phyloP scores from a whole-genome alignment of 37 sponge, comb jelly and placozoan genomes.

The Beroe forskalii region DNA sequence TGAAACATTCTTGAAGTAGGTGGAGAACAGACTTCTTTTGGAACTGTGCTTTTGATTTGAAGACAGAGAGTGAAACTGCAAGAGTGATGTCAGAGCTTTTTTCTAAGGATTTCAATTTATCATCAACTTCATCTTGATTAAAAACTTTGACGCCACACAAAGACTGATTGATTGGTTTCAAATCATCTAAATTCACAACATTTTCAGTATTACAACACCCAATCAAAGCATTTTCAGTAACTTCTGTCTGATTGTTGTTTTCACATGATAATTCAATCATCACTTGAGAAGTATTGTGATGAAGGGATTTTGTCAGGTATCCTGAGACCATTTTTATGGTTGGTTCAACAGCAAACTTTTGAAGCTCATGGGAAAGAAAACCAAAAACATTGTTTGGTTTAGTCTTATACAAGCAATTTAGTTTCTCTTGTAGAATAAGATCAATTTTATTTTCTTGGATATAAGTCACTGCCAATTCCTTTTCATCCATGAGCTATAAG shows the following conservation, averaged over 20 bases:
- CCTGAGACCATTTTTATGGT: conserved; percentile 20
- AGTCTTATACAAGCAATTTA: neutral
- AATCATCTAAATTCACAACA: neutral
- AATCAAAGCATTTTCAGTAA: neutral
- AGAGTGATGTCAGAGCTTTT: neutral
- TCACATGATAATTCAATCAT: neutral
- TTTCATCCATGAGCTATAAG: conserved; percentile 63
- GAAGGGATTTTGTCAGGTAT: neutral
- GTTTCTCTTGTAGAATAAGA: neutral
- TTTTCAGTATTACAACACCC: neutral
- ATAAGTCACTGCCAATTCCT: neutral
- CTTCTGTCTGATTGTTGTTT: neutral
- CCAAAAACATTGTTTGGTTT: conserved; percentile 45
- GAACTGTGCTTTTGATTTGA: neutral
- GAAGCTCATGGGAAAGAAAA: neutral
- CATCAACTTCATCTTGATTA: conserved; percentile 5
- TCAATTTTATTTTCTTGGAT: conserved; percentile 12
- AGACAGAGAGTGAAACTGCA: conserved; percentile 10
- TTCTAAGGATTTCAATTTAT: neutral
- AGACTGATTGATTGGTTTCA: conserved; percentile 19
- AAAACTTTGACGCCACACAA: neutral
- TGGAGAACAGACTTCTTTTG: neutral
- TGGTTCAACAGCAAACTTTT: neutral
- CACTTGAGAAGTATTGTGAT: neutral
- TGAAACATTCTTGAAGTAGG: neutral